These are phyloP conservation scores for Glyptemys insculpta DNA, from an alignment of 2,797 vertebrate genomes.

Conservation along the genomic window DNA sequence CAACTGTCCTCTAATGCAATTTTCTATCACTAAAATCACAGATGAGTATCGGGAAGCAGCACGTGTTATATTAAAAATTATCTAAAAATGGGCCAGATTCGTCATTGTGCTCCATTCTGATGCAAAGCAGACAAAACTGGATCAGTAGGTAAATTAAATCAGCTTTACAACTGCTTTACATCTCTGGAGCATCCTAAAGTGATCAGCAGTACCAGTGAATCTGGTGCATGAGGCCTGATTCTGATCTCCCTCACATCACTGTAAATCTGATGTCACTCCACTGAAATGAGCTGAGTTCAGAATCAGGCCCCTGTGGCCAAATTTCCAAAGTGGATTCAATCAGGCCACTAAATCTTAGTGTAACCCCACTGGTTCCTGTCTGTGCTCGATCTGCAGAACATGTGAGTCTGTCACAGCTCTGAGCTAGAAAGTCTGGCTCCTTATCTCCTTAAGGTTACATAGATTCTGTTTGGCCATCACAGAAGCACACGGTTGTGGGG, in stretches of 20 bases:
- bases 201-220: not conserved
- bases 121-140: not conserved
- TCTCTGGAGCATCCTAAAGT: not conserved
- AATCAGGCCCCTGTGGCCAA: not conserved
- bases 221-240: not conserved
- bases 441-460: not conserved
- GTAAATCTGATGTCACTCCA: not conserved
- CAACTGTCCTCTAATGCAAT: not conserved
- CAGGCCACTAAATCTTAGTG: not conserved
- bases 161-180: not conserved
- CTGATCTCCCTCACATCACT: not conserved
- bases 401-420: not conserved
- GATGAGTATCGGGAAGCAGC: not conserved
- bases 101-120: not conserved
- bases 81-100: not conserved
- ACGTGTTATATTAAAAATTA: not conserved
- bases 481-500: not conserved
- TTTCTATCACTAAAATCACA: not conserved
- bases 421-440: not conserved
- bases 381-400: rapidly evolving
- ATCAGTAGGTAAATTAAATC: not conserved
- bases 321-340: not conserved
- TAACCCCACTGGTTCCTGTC: not conserved
- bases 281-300: rapidly evolving
- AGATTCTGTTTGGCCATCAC: not conserved